Evolutionary conservation across 2,797 vertebrate species (phyloP).

Genomic region (Florisuga fusca): DNA sequence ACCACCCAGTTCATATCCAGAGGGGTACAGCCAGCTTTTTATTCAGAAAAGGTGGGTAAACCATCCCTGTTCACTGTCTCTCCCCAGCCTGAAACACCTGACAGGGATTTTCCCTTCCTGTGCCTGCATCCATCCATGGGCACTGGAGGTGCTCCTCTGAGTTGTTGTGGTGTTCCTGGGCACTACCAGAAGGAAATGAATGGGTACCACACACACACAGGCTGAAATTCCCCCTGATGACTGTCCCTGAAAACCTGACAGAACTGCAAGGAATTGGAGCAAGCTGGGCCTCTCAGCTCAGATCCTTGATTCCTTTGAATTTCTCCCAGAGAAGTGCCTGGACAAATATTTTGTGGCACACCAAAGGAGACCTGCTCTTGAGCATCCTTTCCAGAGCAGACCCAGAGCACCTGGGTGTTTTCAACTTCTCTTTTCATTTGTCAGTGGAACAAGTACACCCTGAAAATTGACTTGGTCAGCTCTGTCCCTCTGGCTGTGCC

Average conservation of each 20-base stretch:
- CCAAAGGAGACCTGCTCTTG: not conserved
- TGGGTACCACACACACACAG: not conserved
- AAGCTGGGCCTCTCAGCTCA: not conserved
- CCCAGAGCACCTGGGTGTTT: not conserved
- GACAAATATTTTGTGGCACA: not conserved
- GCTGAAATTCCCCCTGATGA: rapidly evolving
- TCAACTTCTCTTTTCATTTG: not conserved
- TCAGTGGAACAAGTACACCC: not conserved
- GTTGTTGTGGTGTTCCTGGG: rapidly evolving
- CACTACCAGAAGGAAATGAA: not conserved
- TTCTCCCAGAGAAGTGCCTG: not conserved
- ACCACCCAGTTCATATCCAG: not conserved
- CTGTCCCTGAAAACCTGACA: not conserved
- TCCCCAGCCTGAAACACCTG: not conserved
- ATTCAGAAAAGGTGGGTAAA: not conserved
- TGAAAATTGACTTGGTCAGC: not conserved
- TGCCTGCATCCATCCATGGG: rapidly evolving
- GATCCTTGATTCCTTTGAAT: not conserved
- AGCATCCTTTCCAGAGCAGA: not conserved
- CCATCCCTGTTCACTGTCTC: not conserved
- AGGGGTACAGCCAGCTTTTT: not conserved
- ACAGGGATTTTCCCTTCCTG: not conserved
- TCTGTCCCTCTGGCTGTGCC: not conserved
- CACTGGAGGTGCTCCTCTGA: not conserved
- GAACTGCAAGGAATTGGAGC: not conserved